Evolutionary conservation across 1,140 invertebrate genomes (phyloP), one percentile per base, ranked within the genome.

Genomic region (Lepidostoma basale): DNA sequence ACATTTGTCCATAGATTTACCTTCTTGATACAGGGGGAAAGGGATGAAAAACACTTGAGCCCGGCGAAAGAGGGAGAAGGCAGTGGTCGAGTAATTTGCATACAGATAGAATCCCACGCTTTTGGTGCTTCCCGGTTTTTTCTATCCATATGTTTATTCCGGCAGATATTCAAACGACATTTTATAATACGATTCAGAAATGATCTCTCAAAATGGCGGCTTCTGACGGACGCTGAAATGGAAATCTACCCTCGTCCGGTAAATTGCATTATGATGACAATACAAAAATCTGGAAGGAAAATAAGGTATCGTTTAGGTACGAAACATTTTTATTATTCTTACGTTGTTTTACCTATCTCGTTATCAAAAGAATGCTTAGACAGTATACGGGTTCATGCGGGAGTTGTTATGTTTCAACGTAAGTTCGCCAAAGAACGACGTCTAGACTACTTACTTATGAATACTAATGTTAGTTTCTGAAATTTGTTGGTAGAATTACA

Each of bases 21-120:
- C 23, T 59, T n/a, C 56, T 40, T 42, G 56, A 39, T 6, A 42
- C 20, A 36, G n/a, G 20, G 20, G 23, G n/a, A 25, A 25, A 12
- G 20, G 25, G 20, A 26, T 10, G 33, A 25, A 45, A 25, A 26
- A 39, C 9, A 3, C 30, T 12, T 60, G 18, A 25, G 16, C 12
- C 16, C n/a, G 4, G 42, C 14, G 59, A 8, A 25, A 9, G 33
- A 40, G 30, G 14, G 36, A 33, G 23, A 49, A 59, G 39, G 23
- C 20, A 20, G 65, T 72, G 69, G 49, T 58, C 70, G 52, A 44
- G 47, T 42, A 68, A 72, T 72, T 72, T 72, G 14, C 70, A 72
- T 72, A 68, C 66, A 72, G 58, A 72, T 72, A 68, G 70, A 72
- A 72, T 72, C 67, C 69, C 36, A 44, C 66, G 26, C 40, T 64